A percentile compares a stretch with the other conserved stretches of the same genome.
phyloP scores from a whole-genome alignment of 2,888 invertebrate genomes.

The Xestoiulus laeticollis region DNA sequence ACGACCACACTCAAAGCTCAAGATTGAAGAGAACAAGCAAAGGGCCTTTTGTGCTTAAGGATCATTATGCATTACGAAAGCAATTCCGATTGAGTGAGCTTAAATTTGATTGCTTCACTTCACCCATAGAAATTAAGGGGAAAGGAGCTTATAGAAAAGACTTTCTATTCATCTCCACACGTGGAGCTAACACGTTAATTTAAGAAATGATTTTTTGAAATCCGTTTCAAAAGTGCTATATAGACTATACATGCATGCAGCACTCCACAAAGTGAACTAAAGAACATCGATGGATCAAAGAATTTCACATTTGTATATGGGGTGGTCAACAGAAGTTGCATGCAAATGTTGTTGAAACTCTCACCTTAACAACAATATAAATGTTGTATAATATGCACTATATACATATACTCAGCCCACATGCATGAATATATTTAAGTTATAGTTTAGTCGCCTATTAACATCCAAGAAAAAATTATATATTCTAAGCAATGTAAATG shows the following conservation, averaged over 20 bases:
- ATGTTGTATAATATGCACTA: too few species aligned
- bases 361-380: too few species aligned
- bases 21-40: slow-evolving; percentile 5
- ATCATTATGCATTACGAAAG: background rate
- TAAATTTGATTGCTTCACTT: background rate
- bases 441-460: too few species aligned
- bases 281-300: too few species aligned
- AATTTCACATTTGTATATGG: too few species aligned
- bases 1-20: background rate
- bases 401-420: too few species aligned
- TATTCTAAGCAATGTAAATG: too few species aligned
- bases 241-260: background rate
- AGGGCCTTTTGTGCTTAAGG: slow-evolving; percentile 18
- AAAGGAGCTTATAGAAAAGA: background rate
- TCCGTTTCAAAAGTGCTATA: background rate
- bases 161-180: background rate
- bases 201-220: slow-evolving; percentile 15
- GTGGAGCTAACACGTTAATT: background rate
- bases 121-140: slow-evolving; percentile 2
- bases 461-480: too few species aligned
- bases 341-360: too few species aligned
- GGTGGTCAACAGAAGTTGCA: too few species aligned
- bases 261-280: background rate
- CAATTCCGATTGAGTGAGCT: background rate
- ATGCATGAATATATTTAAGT: too few species aligned